A percentile compares a stretch with the other conserved stretches of the same genome.
Conservation (phyloP, 2,888 invertebrate genomes). For the Mystacides longicornis region DNA sequence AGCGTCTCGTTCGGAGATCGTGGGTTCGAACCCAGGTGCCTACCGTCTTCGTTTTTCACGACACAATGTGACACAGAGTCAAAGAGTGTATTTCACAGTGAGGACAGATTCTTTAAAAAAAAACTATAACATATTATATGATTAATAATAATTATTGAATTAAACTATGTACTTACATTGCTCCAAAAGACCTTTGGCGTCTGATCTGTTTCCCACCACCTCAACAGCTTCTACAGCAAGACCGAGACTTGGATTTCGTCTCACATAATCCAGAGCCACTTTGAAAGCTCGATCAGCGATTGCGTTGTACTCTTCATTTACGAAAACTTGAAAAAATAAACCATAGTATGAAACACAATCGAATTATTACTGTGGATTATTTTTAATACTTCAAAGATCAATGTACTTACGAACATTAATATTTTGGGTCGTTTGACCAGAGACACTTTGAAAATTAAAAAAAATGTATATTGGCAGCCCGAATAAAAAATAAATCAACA, state of each 20-base stretch:
- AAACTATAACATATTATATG: too few species aligned
- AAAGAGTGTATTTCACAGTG: too few species aligned
- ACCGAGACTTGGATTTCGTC: conserved; percentile 60
- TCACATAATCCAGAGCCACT: conserved; percentile 62
- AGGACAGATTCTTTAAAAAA: too few species aligned
- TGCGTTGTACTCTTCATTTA: conserved; percentile 67
- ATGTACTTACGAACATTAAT: conserved; percentile 62
- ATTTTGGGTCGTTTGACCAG: conserved; percentile 60
- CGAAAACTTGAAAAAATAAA: conserved; percentile 49
- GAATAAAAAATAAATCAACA: not conserved
- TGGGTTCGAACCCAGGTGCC: too few species aligned
- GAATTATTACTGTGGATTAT: not conserved
- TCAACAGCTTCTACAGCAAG: conserved; percentile 54
- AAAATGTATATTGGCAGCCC: not conserved
- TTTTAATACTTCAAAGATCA: not conserved
- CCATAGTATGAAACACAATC: not conserved
- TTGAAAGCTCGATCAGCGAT: conserved; percentile 64
- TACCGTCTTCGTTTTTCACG: too few species aligned
- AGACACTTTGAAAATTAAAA: conserved; percentile 4
- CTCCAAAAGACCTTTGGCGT: conserved; percentile 63
- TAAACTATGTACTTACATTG: conserved; percentile 55
- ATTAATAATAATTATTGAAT: too few species aligned
- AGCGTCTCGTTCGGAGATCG: too few species aligned
- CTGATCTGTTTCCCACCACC: conserved; percentile 63
- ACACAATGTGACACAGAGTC: too few species aligned